Conservation (phyloP, 2,888 invertebrate genomes). For the Micoletzkya japonica region DNA sequence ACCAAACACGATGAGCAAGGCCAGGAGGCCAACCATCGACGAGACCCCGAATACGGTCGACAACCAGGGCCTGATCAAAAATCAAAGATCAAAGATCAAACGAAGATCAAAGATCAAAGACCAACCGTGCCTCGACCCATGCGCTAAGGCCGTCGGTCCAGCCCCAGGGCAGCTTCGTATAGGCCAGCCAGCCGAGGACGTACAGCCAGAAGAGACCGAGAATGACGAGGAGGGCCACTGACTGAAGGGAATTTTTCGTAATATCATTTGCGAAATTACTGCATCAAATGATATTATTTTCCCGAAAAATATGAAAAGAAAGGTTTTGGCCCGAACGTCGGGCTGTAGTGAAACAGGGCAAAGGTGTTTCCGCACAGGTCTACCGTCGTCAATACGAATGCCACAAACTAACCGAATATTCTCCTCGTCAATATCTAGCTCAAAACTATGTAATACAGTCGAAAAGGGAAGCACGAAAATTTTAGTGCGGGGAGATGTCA, state of each 20-base stretch:
- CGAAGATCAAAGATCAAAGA: background rate
- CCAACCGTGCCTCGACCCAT: constrained; percentile 4
- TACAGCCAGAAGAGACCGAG: constrained; percentile 19
- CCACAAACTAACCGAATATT: too few relatives aligned
- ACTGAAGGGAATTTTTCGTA: background rate
- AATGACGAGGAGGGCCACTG: constrained; percentile 16
- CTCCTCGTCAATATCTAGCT: too few relatives aligned
- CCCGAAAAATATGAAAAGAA: too few relatives aligned
- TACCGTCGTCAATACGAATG: too few relatives aligned
- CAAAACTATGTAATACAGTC: too few relatives aligned
- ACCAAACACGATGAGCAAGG: background rate
- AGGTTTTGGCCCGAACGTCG: too few relatives aligned
- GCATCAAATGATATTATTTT: too few relatives aligned
- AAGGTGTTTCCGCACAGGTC: too few relatives aligned
- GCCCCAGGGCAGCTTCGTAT: constrained; percentile 3
- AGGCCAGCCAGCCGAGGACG: background rate
- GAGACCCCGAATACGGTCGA: constrained; percentile 4
- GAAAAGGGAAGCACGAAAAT: too few relatives aligned
- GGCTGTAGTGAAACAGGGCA: too few relatives aligned
- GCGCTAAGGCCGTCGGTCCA: background rate
- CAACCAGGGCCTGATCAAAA: constrained; percentile 14
- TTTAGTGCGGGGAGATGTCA: too few relatives aligned
- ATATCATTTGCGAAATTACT: too few relatives aligned
- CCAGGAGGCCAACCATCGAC: constrained; percentile 18
- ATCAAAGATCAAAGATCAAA: background rate